Conservation (phyloP, 2,113 vertebrate genomes). For the Corvus moneduloides region DNA sequence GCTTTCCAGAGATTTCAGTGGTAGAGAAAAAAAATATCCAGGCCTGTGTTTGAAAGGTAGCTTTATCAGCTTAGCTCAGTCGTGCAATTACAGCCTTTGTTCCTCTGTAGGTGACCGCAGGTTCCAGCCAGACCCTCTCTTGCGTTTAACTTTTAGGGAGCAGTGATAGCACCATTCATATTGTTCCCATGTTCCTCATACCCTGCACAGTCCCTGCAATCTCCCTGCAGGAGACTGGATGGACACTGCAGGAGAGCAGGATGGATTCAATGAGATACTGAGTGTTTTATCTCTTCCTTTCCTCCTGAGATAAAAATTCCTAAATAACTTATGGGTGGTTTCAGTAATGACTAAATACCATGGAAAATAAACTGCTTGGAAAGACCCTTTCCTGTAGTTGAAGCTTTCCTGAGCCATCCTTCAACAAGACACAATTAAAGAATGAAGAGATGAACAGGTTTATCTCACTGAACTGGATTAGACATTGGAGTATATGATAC, state of each 20-base stretch:
- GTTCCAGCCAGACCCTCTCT: background rate
- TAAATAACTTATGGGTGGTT: background rate
- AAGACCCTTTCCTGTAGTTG: background rate
- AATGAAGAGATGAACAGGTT: background rate
- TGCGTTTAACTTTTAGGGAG: background rate
- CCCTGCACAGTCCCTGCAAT: background rate
- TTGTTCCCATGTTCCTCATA: background rate
- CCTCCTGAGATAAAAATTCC: background rate
- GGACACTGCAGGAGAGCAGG: background rate
- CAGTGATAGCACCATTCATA: background rate
- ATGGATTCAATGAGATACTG: background rate
- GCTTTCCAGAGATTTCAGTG: conserved; percentile 60
- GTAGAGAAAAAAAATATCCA: background rate
- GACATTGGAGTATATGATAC: background rate
- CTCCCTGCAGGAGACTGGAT: background rate
- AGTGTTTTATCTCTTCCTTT: background rate
- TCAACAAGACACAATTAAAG: background rate
- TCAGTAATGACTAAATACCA: background rate
- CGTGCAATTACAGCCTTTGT: background rate
- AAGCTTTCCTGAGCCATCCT: background rate
- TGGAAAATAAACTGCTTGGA: background rate
- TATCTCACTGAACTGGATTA: background rate
- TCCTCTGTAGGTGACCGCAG: background rate
- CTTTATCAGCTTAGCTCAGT: conserved; percentile 23
- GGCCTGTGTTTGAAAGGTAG: background rate